Conservation (phyloP, 2,797 vertebrate genomes). For the Parauchenoglanis ngamensis region DNA sequence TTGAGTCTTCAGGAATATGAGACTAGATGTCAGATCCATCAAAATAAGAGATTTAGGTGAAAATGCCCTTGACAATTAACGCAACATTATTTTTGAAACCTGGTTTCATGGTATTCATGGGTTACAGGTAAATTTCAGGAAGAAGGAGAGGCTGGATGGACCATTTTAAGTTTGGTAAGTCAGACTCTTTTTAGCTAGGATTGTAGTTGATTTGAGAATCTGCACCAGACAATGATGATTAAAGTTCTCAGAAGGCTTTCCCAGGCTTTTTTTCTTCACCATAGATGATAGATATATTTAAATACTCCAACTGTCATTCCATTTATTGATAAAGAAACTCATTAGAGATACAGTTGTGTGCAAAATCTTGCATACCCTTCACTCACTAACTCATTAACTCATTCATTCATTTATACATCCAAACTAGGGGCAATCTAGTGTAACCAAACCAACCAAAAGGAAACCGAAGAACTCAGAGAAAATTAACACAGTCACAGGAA, state of each 20-base stretch:
- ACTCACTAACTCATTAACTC: background rate
- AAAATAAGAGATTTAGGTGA: constrained; percentile 32
- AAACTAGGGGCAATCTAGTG: background rate
- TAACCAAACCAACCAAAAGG: background rate
- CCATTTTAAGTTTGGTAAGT: background rate
- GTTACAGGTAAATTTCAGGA: background rate
- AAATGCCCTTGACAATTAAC: constrained; percentile 28
- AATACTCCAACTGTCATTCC: background rate
- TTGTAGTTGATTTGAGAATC: background rate
- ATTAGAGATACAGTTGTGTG: background rate
- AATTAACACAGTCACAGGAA: background rate
- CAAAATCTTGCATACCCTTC: background rate
- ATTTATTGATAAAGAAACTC: background rate
- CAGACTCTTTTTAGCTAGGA: background rate
- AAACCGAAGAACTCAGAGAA: background rate
- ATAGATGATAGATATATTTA: background rate
- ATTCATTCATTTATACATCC: background rate
- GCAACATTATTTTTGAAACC: constrained; percentile 39
- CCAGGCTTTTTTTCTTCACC: background rate
- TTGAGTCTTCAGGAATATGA: constrained; percentile 35
- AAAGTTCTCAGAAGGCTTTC: background rate
- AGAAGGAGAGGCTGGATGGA: background rate
- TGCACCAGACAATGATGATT: background rate
- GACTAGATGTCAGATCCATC: constrained; percentile 32
- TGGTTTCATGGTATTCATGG: background rate